Conservation (phyloP, 2,888 invertebrate species). For the Argyresthia goedartella region DNA sequence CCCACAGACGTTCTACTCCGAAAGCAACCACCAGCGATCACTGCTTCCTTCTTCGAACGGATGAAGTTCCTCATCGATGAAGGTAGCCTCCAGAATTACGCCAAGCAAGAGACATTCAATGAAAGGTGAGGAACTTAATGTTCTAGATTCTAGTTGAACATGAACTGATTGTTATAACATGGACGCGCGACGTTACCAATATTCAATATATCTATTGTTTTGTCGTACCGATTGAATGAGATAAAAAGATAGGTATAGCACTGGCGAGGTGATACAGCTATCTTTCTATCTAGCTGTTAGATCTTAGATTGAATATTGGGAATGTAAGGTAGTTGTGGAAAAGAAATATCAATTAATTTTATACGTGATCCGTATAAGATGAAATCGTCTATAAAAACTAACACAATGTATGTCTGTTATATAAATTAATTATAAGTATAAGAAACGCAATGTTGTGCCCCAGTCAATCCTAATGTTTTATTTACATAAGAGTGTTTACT, state of each 20-base stretch:
- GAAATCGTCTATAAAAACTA: background rate
- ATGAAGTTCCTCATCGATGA: slow-evolving; percentile 99
- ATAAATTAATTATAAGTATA: slow-evolving; percentile 29
- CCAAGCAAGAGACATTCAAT: slow-evolving; percentile 95
- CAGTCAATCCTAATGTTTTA: slow-evolving; percentile 74
- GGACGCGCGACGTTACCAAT: no score
- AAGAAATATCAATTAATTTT: no score
- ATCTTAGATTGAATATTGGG: no score
- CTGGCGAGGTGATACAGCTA: no score
- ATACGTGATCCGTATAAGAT: no score
- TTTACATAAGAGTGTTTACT: slow-evolving; percentile 51
- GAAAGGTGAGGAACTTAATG: slow-evolving; percentile 85
- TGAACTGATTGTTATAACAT: background rate
- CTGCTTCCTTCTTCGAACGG: slow-evolving; percentile 97
- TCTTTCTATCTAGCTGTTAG: no score
- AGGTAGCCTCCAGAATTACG: slow-evolving; percentile 97
- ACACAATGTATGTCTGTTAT: background rate
- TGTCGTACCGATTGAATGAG: no score
- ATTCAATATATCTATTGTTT: no score
- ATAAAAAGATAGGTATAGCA: no score
- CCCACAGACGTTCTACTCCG: slow-evolving; percentile 95
- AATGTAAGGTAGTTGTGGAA: no score
- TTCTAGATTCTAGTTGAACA: slow-evolving; percentile 27
- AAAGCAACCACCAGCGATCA: slow-evolving; percentile 96
- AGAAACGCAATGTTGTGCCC: slow-evolving; percentile 86